These are phyloP conservation scores for Phyllostomus hastatus DNA, from an alignment of 2,113 vertebrate species.

Conservation along the genomic window DNA sequence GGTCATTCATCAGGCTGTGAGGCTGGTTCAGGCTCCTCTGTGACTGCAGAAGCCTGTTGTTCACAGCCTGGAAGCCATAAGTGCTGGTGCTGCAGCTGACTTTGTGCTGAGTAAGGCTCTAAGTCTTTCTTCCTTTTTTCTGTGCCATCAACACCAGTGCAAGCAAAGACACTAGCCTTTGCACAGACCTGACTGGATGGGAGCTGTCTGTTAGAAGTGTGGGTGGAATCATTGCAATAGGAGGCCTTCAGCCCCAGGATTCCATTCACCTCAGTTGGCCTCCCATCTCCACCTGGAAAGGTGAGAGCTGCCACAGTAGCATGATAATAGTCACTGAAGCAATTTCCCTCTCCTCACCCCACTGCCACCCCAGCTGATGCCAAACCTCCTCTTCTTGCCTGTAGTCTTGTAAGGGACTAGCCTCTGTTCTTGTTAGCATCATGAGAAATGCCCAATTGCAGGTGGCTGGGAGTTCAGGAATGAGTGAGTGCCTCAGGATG, in stretches of 20 bases:
- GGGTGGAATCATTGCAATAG: neutral
- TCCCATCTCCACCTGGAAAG: neutral
- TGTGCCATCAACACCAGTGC: neutral
- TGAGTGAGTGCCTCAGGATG: neutral
- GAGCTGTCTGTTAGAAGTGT: neutral
- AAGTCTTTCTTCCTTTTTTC: neutral
- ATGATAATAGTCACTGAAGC: neutral
- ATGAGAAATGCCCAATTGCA: neutral
- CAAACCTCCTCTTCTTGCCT: neutral
- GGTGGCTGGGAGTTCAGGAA: neutral
- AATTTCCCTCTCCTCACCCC: neutral
- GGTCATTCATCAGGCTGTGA: neutral
- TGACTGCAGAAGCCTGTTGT: neutral
- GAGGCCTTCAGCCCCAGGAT: neutral
- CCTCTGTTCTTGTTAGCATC: neutral
- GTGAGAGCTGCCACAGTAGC: neutral
- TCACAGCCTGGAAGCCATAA: neutral
- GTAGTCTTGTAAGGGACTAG: neutral
- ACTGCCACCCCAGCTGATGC: neutral
- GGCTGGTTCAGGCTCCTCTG: neutral
- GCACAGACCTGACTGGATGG: neutral
- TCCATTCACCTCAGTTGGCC: too few species aligned
- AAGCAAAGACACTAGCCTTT: neutral
- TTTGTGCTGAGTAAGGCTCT: neutral
- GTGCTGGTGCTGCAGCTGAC: neutral